These are phyloP conservation scores for Hippopotamus amphibius DNA, from an alignment of 2,113 vertebrate genomes.

Conservation along the genomic window DNA sequence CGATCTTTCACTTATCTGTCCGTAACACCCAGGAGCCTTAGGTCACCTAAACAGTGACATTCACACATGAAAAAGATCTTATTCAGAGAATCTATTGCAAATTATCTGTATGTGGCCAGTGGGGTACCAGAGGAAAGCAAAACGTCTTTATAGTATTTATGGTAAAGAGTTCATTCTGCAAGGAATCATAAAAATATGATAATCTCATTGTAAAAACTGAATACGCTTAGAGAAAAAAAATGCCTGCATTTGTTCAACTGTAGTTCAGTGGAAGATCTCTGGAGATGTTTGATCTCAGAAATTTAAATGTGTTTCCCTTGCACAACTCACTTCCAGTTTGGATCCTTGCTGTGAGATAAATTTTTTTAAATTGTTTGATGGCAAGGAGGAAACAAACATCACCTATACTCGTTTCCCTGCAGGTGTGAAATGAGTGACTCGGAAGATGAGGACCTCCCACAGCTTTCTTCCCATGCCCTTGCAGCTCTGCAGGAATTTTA, in stretches of 20 bases:
- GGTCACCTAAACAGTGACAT: background rate
- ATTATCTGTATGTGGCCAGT: background rate
- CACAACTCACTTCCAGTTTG: background rate
- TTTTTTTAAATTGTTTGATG: background rate
- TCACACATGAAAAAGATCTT: background rate
- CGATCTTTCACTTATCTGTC: background rate
- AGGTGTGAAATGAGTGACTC: conserved; percentile 88
- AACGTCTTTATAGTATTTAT: background rate
- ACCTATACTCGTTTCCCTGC: background rate
- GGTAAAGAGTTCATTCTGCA: background rate
- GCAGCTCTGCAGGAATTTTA: conserved; percentile 96
- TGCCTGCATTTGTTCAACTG: background rate
- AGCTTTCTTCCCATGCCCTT: conserved; percentile 91
- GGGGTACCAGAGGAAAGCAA: background rate
- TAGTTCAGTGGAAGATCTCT: background rate
- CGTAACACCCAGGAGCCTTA: background rate
- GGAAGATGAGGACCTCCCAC: conserved; percentile 90
- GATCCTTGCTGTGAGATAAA: background rate
- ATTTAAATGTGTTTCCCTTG: background rate
- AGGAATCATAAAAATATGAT: background rate
- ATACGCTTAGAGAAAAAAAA: background rate
- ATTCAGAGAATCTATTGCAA: background rate
- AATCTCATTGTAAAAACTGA: background rate
- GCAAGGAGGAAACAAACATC: background rate
- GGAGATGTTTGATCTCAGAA: background rate